Percentiles rank a stretch among this genome's conserved stretches.
Conservation (phyloP, 2,888 invertebrate species). For the Lasioglossum lativentre region DNA sequence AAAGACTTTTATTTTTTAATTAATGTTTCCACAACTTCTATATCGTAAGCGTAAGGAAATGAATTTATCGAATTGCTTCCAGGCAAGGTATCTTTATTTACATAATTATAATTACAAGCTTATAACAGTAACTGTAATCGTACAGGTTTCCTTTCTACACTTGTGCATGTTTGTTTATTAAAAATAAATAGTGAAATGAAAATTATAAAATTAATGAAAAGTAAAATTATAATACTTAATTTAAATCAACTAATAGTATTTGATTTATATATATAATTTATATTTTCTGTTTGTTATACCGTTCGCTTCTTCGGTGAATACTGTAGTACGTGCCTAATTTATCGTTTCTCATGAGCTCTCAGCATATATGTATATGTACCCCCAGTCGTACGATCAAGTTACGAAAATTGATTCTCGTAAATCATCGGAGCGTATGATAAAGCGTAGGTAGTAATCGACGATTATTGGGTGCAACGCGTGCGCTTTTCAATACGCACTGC, state of each 20-base stretch:
- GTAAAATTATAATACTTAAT: no score
- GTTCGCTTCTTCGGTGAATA: background rate
- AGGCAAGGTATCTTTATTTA: background rate
- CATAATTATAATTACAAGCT: constrained; percentile 4
- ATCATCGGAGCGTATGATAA: background rate
- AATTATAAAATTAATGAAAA: background rate
- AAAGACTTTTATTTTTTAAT: background rate
- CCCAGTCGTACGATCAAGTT: background rate
- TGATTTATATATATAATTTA: background rate
- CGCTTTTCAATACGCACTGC: constrained; percentile 21
- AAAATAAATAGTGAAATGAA: background rate
- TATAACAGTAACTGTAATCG: background rate
- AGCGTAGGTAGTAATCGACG: background rate
- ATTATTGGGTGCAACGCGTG: constrained; percentile 43
- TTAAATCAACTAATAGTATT: no score
- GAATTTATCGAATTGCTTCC: background rate
- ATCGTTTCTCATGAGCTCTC: background rate
- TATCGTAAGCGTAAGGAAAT: background rate
- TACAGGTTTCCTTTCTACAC: background rate
- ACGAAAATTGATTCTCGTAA: constrained; percentile 13
- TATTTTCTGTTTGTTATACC: background rate
- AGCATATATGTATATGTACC: background rate
- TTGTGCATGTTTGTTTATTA: background rate
- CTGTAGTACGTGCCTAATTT: background rate
- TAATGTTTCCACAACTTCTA: background rate